These are phyloP conservation scores for Arion vulgaris DNA, from an alignment of 1,140 invertebrate species.

Conservation along the genomic window DNA sequence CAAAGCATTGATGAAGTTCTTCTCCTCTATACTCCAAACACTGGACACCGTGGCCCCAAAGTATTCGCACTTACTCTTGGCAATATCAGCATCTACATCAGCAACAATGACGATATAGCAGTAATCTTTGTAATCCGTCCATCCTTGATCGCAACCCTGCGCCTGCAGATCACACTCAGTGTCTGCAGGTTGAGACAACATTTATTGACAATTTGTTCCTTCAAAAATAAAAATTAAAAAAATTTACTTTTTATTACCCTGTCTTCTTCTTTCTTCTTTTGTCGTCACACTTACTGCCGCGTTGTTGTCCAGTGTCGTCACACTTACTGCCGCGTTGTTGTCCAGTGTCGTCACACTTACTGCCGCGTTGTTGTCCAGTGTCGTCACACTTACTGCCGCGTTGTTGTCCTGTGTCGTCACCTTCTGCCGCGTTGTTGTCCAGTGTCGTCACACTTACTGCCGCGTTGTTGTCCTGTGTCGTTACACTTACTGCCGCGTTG, in stretches of 20 bases:
- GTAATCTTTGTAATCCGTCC: constrained; percentile 6
- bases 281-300: too few relatives aligned
- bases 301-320: not conserved
- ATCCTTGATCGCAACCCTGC: constrained; percentile 9
- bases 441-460: too few relatives aligned
- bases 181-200: not conserved
- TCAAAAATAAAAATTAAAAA: not conserved
- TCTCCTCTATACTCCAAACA: constrained; percentile 11
- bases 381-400: too few relatives aligned
- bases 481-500: too few relatives aligned
- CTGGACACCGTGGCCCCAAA: not conserved
- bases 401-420: too few relatives aligned
- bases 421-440: too few relatives aligned
- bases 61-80: not conserved
- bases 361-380: not conserved
- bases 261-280: not conserved
- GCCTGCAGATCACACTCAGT: not conserved
- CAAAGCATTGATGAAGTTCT: not conserved
- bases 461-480: too few relatives aligned
- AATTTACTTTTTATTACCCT: not conserved
- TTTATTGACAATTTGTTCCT: not conserved
- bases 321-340: too few relatives aligned
- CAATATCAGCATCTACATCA: not conserved
- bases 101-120: not conserved
- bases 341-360: not conserved